Evolutionary conservation across 2,113 vertebrate species (phyloP), one percentile per base, ranked within the genome.

Genomic region (Marcusenius ussheri): DNA sequence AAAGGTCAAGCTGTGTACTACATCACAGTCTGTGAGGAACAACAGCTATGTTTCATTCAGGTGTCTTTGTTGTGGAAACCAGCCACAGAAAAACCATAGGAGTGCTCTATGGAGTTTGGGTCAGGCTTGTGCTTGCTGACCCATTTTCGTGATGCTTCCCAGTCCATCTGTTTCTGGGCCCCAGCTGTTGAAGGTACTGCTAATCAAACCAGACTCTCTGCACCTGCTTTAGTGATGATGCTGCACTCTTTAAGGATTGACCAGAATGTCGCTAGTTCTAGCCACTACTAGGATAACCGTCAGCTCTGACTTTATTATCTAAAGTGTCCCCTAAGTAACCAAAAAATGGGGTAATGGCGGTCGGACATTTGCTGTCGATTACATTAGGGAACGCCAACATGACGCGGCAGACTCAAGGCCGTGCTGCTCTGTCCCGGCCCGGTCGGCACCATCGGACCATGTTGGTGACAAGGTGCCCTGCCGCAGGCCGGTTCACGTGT

Each of bases 401-500:
- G 47, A 53, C 31, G 45, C 8, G 15, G 50, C 15, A 53, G 50
- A 7, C 31, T 87, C n/a, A 24, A 17, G 50, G 39, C 50, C 49
- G 2, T 31, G 27, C 15, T 13, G 50, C 31, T 19, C 7, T 35
- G n/a, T 51, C 15, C 85, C 3, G 2, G 10, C 35, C 3, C 15
- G 7, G 7, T 42, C 4, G 39, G 53, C 35, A 42, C n/a, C 27
- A 80, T 35, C 47, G 89, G 46, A 80, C 31, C 58, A 70, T 83
- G 45, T 83, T 56, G 56, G 70, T 50, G 87, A 58, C 42, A 89
- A 39, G 85, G 86, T 86, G 58, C 90, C 83, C 83, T 35, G 70
- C 90, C 89, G 90, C 89, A 88, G 35, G 83, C 31, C 84, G 10
- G 47, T 90, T 3, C 49, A 90, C 89, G 86, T 88, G 66, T 92